A percentile compares a stretch with the other conserved stretches of the same genome.
These are phyloP conservation scores for Melinopterus prodromus DNA, from an alignment of 2,888 invertebrate genomes.

Conservation along the genomic window DNA sequence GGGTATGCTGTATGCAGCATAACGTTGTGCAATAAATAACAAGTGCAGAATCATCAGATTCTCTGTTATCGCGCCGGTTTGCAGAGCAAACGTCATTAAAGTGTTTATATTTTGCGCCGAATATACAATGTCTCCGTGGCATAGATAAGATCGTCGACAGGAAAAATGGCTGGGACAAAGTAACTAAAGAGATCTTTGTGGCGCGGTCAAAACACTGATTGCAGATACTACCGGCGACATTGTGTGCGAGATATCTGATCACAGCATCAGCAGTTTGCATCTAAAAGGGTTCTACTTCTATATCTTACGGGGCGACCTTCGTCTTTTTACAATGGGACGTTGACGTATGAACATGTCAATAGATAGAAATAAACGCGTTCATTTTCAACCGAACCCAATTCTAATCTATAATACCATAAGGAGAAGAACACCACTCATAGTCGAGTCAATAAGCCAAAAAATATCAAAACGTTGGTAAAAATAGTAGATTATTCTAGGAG, in stretches of 20 bases:
- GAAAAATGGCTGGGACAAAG: constrained; percentile 4
- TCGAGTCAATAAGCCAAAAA: too few species aligned
- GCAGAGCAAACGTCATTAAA: not conserved
- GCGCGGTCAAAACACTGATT: not conserved
- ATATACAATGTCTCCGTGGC: not conserved
- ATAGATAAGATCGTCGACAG: not conserved
- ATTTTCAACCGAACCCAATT: not conserved
- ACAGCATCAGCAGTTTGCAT: not conserved
- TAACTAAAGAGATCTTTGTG: constrained; percentile 4
- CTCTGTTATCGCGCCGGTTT: not conserved
- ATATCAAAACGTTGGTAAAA: too few species aligned
- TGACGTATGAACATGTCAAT: not conserved
- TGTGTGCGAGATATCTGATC: not conserved
- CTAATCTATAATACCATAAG: not conserved
- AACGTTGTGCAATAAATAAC: not conserved
- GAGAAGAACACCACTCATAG: not conserved
- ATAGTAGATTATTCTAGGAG: too few species aligned
- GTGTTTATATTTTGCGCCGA: not conserved
- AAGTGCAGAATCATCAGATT: not conserved
- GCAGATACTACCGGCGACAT: not conserved
- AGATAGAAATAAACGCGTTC: not conserved
- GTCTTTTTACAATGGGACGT: not conserved
- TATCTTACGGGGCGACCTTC: not conserved
- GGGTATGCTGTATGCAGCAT: not conserved
- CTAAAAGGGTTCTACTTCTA: not conserved